Evolutionary conservation across 2,888 invertebrate genomes (phyloP).

Genomic region (Glaucopsyche alexis): DNA sequence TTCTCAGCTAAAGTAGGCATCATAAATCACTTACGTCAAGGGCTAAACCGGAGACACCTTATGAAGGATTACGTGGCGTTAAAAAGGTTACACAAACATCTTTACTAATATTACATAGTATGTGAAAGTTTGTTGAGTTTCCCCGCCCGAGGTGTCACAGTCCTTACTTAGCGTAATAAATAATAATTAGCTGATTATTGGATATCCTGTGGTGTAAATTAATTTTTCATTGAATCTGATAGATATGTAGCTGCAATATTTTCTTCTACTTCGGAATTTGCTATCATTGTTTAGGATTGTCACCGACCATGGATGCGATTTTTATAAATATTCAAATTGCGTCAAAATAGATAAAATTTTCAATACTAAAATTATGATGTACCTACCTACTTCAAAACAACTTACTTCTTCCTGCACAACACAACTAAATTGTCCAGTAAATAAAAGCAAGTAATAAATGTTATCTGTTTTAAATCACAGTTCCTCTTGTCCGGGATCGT

Average conservation of each 20-base stretch:
- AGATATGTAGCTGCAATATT: too few species aligned
- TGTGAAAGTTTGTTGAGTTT: neutral
- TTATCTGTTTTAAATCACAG: conserved; percentile 12
- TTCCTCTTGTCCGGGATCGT: neutral
- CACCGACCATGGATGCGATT: too few species aligned
- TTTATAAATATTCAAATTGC: too few species aligned
- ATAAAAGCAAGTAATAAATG: conserved; percentile 13
- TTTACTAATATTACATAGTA: neutral
- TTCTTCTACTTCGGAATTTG: too few species aligned
- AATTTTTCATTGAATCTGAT: too few species aligned
- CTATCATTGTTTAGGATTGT: too few species aligned
- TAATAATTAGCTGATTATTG: too few species aligned
- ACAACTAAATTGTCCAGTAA: neutral
- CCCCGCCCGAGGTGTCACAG: too few species aligned
- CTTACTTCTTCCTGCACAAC: neutral
- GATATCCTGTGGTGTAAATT: too few species aligned
- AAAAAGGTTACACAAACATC: conserved; percentile 1
- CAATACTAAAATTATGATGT: neutral
- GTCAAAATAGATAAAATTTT: neutral
- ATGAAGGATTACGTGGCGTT: conserved; percentile 13
- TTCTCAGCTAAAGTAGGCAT: neutral
- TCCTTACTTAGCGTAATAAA: too few species aligned
- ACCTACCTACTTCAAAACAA: neutral
- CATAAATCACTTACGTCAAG: conserved; percentile 12
- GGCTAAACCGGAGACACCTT: neutral